Evolutionary conservation across 2,113 vertebrate species (phyloP).

Genomic region (Athene noctua): DNA sequence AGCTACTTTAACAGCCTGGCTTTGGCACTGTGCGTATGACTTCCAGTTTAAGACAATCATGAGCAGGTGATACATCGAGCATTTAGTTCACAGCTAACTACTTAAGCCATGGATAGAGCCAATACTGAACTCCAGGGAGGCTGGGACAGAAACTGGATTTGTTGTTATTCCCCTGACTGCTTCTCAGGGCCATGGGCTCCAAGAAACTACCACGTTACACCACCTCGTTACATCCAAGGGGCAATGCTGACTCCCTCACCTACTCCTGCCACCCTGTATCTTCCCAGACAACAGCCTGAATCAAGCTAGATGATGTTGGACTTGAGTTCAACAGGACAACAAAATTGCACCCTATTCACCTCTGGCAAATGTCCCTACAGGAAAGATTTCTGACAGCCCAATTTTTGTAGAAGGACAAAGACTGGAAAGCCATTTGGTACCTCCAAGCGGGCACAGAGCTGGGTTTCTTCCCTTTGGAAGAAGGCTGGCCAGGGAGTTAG

Average conservation of each 20-base stretch:
- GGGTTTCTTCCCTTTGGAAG: not conserved
- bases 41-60: not conserved
- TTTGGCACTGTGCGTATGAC: not conserved
- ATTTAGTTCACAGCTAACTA: not conserved
- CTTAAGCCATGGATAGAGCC: not conserved
- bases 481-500: not conserved
- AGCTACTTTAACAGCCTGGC: not conserved
- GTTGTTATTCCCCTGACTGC: not conserved
- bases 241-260: not conserved
- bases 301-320: accelerated
- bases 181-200: not conserved
- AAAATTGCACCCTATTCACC: too few species aligned
- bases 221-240: not conserved
- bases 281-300: not conserved
- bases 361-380: not conserved
- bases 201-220: not conserved
- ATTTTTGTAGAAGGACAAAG: not conserved
- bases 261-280: not conserved
- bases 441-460: not conserved
- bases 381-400: not conserved
- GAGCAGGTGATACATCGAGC: not conserved
- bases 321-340: not conserved
- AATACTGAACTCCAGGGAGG: not conserved
- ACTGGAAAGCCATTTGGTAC: not conserved
- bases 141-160: not conserved